Conservation (phyloP, 2,113 vertebrate species). For the Muscicapa adusta region DNA sequence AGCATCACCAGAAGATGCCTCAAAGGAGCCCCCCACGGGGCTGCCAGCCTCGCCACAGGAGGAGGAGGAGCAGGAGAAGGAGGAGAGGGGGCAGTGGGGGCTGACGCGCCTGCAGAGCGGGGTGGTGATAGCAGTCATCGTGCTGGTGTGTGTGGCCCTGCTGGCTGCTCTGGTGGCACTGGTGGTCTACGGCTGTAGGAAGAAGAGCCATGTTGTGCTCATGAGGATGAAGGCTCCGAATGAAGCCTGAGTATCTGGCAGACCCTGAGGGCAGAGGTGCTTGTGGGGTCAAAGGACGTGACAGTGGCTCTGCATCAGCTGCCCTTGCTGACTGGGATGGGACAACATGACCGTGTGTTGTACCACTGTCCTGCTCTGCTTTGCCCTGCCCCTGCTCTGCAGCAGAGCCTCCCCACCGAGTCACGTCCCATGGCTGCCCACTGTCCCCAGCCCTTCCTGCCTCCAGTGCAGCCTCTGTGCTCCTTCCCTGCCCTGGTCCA, state of each 20-base stretch:
- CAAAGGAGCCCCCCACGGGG: neutral
- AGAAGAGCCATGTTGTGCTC: slow-evolving; percentile 56
- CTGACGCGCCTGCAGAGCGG: slow-evolving; percentile 62
- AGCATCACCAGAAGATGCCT: neutral
- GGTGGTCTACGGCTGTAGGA: slow-evolving; percentile 66
- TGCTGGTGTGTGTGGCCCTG: slow-evolving; percentile 68
- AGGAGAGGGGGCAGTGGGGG: slow-evolving; percentile 8
- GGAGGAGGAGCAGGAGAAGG: neutral
- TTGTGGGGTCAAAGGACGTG: neutral
- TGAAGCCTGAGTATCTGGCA: neutral
- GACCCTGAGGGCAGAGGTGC: neutral
- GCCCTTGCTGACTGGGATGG: neutral
- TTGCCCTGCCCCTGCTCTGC: neutral
- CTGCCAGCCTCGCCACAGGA: neutral
- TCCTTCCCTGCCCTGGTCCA: rapidly evolving
- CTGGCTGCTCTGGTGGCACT: slow-evolving; percentile 61
- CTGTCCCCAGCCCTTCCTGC: neutral
- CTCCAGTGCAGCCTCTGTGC: neutral
- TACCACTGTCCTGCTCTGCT: neutral
- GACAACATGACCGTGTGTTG: rapidly evolving
- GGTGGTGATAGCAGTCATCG: slow-evolving; percentile 69
- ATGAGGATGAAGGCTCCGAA: slow-evolving; percentile 73
- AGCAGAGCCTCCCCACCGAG: rapidly evolving
- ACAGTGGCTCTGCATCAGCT: neutral
- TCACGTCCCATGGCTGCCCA: neutral